Evolutionary conservation across 1,140 invertebrate species (phyloP).

Genomic region (Diploscapter pachys): DNA sequence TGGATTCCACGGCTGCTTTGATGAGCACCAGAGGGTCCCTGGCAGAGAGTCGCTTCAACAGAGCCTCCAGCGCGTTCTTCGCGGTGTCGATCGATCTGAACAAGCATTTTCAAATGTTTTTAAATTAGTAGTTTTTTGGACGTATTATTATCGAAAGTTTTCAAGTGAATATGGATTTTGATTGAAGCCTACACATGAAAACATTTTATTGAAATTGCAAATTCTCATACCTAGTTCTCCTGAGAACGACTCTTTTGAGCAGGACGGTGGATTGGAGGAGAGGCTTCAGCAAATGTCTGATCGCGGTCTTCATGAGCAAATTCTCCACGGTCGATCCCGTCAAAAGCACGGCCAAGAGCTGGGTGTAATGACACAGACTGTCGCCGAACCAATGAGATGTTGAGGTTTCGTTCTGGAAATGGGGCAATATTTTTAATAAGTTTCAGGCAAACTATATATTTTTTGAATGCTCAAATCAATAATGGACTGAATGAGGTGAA

Average conservation of each 20-base stretch:
- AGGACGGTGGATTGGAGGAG: slow-evolving; percentile 21
- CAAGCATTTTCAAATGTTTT: neutral
- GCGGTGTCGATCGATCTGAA: slow-evolving; percentile 15
- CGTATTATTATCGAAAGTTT: neutral
- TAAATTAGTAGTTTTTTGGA: neutral
- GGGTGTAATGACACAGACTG: slow-evolving; percentile 11
- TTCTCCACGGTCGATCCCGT: slow-evolving; percentile 17
- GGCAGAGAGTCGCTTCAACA: slow-evolving; percentile 21
- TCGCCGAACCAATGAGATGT: slow-evolving; percentile 10
- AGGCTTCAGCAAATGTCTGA: slow-evolving; percentile 10
- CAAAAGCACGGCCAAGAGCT: slow-evolving; percentile 16
- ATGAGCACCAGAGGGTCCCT: slow-evolving; percentile 20
- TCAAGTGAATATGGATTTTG: neutral
- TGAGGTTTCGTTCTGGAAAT: too few relatives aligned
- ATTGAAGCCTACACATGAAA: too few relatives aligned
- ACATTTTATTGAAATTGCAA: too few relatives aligned
- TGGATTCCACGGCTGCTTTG: slow-evolving; percentile 12
- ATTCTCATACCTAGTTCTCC: neutral
- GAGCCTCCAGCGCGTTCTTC: slow-evolving; percentile 12
- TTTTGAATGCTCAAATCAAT: slow-evolving; percentile 7
- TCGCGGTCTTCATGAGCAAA: slow-evolving; percentile 26
- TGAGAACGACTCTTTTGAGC: slow-evolving; percentile 17
- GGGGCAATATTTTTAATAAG: too few relatives aligned
- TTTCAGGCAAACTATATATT: neutral
- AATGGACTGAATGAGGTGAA: neutral